Evolutionary conservation across 2,797 vertebrate genomes (phyloP).

Genomic region (Toxotes lorentzi): DNA sequence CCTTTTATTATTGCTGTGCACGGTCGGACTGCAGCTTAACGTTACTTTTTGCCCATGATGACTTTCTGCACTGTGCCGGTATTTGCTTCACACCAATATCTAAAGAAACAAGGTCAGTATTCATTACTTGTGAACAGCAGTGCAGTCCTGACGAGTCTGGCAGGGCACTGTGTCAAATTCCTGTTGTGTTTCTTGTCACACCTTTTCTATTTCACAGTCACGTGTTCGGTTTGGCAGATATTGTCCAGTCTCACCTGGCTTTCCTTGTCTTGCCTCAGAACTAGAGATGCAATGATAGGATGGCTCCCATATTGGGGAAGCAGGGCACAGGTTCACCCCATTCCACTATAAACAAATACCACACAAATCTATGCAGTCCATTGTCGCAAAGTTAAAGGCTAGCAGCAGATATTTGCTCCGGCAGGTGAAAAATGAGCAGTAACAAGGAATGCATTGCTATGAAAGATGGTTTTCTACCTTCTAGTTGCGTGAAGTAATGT

Average conservation of each 20-base stretch:
- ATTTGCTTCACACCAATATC: slow-evolving; percentile 20
- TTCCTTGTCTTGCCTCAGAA: slow-evolving; percentile 39
- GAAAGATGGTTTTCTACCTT: slow-evolving; percentile 33
- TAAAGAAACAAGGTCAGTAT: slow-evolving; percentile 20
- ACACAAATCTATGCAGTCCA: background rate
- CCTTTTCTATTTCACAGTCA: slow-evolving; percentile 52
- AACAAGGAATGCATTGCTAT: slow-evolving; percentile 21
- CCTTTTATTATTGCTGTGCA: slow-evolving; percentile 31
- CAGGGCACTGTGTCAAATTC: background rate
- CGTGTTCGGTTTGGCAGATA: slow-evolving; percentile 6
- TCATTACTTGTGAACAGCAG: slow-evolving; percentile 29
- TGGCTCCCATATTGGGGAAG: slow-evolving; percentile 26
- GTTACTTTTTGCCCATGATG: background rate
- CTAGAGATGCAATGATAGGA: slow-evolving; percentile 37
- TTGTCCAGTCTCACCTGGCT: slow-evolving; percentile 36
- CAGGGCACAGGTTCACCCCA: slow-evolving; percentile 7
- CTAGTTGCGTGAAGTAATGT: slow-evolving; percentile 53
- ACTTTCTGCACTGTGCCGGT: background rate
- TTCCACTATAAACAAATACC: slow-evolving; percentile 29
- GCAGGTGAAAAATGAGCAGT: slow-evolving; percentile 22
- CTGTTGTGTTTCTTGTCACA: slow-evolving; percentile 10
- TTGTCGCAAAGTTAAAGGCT: slow-evolving; percentile 36
- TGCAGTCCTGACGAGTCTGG: background rate
- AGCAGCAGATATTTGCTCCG: slow-evolving; percentile 5
- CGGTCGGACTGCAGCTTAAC: slow-evolving; percentile 25